Base-by-base conservation (phyloP, 2,113 vertebrate genomes). In the Osmerus eperlanus region DNA sequence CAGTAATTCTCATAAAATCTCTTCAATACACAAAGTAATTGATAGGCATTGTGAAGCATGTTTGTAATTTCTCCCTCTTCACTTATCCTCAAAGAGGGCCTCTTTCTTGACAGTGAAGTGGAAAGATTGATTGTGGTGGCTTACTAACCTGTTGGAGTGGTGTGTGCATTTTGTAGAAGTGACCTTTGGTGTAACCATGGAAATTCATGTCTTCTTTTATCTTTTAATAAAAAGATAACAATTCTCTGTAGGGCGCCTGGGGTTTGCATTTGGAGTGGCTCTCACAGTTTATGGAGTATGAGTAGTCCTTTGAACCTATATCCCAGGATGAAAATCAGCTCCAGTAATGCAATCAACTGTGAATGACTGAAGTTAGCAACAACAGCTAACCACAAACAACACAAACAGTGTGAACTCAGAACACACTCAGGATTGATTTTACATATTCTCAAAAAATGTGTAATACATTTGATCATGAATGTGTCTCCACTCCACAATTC, bases 151-250 rank as follows among this genome's bases (percentile, higher is more conserved):
- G n/a, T 32, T 62, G 70, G 55, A 73, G 63, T 16, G 41, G 60
- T 56, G 60, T 66, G 65, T 69, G 61, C 66, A 63, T 47, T 41
- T 41, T 12, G 29, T 13, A 6, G 21, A 56, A 29, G 29, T 58
- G 67, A 36, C 53, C 70, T 70, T 23, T 65, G 56, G 73, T 79
- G 81, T 77, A 23, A 23, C 23, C 23, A 23, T 23, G 23, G 23
- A 23, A 23, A 23, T 23, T 65, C 47, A 55, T 76, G 52, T 84
- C 86, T 89, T 86, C 88, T 89, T 87, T 87, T 83, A 58, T 71
- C 53, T 71, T 25, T 69, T 21, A 23, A 14, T 76, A 74, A 83
- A 72, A 75, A 83, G 73, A 81, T 80, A 85, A 90, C 86, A 80
- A 84, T 79, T 85, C 75, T 80, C 78, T 76, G 78, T 61, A 70